Evolutionary conservation across 2,797 vertebrate species (phyloP).

Genomic region (Melanotaenia parkinsoni): DNA sequence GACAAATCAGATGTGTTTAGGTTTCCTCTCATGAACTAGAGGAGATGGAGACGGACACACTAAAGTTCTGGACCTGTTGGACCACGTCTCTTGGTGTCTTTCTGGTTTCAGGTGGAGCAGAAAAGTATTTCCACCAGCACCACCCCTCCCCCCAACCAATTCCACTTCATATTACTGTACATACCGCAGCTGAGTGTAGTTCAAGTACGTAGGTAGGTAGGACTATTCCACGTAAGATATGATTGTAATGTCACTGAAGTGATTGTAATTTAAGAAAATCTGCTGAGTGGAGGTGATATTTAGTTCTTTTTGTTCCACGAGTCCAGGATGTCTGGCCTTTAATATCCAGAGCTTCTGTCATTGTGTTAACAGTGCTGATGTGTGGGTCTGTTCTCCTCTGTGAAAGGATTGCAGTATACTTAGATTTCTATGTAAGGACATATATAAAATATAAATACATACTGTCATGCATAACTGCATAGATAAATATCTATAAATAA

Average conservation of each 20-base stretch:
- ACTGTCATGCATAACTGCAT: constrained; percentile 66
- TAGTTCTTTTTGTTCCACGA: constrained; percentile 1
- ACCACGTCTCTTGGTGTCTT: too few relatives aligned
- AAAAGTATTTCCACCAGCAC: too few relatives aligned
- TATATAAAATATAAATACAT: constrained; percentile 50
- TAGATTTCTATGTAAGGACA: constrained; percentile 67
- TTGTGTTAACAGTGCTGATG: constrained; percentile 65
- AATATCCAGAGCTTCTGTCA: constrained; percentile 67
- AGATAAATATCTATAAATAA: constrained; percentile 77
- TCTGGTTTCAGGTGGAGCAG: too few relatives aligned
- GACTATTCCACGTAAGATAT: constrained; percentile 38
- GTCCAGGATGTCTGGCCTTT: constrained; percentile 43
- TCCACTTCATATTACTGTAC: constrained; percentile 43
- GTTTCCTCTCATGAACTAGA: background rate
- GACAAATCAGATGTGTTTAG: constrained; percentile 20
- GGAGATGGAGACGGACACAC: constrained; percentile 6
- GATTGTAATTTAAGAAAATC: constrained; percentile 62
- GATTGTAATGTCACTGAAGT: constrained; percentile 71
- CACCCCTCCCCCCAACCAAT: background rate
- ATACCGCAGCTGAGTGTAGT: constrained; percentile 39
- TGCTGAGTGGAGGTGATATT: constrained; percentile 29
- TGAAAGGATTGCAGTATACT: constrained; percentile 71
- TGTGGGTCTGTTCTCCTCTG: constrained; percentile 72
- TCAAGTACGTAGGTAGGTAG: constrained; percentile 22
- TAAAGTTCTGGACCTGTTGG: background rate